Evolutionary conservation across 2,797 vertebrate species (phyloP).

Genomic region (Phrynocephalus guinanensis): DNA sequence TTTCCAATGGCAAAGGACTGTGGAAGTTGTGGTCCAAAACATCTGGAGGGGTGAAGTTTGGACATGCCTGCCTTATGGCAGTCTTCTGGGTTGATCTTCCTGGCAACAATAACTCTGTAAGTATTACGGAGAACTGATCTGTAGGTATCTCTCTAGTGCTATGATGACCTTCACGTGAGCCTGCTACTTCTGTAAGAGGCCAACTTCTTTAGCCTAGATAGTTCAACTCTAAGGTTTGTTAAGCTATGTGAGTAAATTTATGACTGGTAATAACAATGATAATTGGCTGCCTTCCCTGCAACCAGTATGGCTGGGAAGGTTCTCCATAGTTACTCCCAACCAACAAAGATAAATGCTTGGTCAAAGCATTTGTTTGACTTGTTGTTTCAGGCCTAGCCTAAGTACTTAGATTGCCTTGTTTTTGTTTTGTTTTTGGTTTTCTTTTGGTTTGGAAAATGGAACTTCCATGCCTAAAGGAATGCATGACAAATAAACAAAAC

Average conservation of each 20-base stretch:
- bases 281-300: not conserved
- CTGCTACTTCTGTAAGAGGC: not conserved
- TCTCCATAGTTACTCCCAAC: not conserved
- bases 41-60: too few species aligned
- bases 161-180: not conserved
- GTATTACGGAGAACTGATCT: not conserved
- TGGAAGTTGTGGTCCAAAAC: too few species aligned
- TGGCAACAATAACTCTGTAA: too few species aligned
- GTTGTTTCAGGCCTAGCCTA: not conserved
- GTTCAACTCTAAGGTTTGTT: not conserved
- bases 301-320: not conserved
- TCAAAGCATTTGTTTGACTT: not conserved
- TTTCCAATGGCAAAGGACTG: too few species aligned
- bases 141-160: not conserved
- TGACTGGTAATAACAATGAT: not conserved
- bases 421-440: too few species aligned
- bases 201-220: not conserved
- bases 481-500: not conserved
- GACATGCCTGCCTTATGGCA: not conserved
- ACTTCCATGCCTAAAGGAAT: not conserved
- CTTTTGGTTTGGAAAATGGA: not conserved
- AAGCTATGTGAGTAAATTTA: not conserved
- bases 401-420: not conserved
- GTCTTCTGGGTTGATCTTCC: not conserved
- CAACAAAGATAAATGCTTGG: not conserved